phyloP scores from a whole-genome alignment of 2,888 invertebrate genomes.

The Syrista parreyssii region DNA sequence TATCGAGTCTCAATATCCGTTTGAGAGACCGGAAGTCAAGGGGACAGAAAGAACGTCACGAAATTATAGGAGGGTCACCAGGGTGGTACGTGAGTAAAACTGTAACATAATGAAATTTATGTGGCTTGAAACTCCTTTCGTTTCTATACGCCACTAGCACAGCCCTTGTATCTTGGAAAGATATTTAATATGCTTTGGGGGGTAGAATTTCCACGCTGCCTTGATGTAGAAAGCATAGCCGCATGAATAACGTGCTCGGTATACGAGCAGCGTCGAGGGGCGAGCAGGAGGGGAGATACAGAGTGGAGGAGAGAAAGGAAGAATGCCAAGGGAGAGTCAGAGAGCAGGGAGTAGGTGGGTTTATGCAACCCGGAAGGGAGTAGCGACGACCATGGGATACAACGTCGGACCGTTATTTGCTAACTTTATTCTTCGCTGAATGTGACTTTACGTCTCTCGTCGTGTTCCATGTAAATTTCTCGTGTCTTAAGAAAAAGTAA shows the following conservation, averaged over 20 bases:
- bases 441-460: not conserved
- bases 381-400: not conserved
- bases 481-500: too few relatives aligned
- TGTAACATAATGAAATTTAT: conserved; percentile 6
- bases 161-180: not conserved
- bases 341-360: conserved; percentile 14
- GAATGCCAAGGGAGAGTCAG: conserved; percentile 12
- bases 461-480: too few relatives aligned
- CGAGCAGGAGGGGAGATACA: conserved; percentile 33
- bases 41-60: too few relatives aligned
- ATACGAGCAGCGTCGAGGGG: not conserved
- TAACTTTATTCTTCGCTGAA: not conserved
- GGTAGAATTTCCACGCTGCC: conserved; percentile 39
- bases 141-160: conserved; percentile 7
- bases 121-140: conserved; percentile 10
- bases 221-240: conserved; percentile 4
- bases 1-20: too few relatives aligned
- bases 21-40: too few relatives aligned
- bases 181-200: conserved; percentile 43
- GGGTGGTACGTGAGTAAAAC: too few relatives aligned
- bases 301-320: not conserved
- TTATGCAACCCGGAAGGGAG: conserved; percentile 36
- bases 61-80: too few relatives aligned
- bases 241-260: conserved; percentile 32
- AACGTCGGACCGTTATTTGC: conserved; percentile 1